Percentiles rank a stretch among this genome's conserved stretches.
Evolutionary conservation across 1,140 invertebrate species (phyloP).

Genomic region (Trachymyrmex septentrionalis): DNA sequence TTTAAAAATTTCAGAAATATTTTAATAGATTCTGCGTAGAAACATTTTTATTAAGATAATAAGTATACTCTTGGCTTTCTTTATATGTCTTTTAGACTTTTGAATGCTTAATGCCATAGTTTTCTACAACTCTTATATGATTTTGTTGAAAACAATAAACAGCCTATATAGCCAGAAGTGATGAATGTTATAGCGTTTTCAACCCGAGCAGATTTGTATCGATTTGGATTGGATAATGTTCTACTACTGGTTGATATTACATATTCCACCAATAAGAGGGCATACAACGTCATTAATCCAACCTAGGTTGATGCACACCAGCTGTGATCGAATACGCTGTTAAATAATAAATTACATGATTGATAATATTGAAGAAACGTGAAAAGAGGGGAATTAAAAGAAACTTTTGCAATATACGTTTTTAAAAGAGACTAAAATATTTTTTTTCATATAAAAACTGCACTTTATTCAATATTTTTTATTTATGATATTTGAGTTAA

Average conservation of each 20-base stretch:
- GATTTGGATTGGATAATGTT: too few species aligned
- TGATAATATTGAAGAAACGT: background rate
- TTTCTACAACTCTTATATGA: background rate
- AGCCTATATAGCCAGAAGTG: background rate
- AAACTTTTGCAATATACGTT: background rate
- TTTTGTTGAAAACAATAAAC: background rate
- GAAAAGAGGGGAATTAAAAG: background rate
- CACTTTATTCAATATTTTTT: too few species aligned
- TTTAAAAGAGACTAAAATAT: conserved; percentile 32
- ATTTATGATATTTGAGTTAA: too few species aligned
- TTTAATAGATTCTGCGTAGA: background rate
- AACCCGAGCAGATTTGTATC: too few species aligned
- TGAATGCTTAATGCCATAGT: background rate
- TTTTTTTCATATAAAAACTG: conserved; percentile 18
- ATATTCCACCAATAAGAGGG: too few species aligned
- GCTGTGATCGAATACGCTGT: too few species aligned
- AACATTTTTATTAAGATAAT: background rate
- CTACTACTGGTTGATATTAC: too few species aligned
- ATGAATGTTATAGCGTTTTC: background rate
- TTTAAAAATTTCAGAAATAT: background rate
- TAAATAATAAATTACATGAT: background rate
- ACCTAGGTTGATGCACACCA: too few species aligned
- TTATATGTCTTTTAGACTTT: background rate
- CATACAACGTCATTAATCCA: too few species aligned
- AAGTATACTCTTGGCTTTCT: background rate